Evolutionary conservation across 2,113 vertebrate species (phyloP).

Genomic region (Trematocara nigrifrons): DNA sequence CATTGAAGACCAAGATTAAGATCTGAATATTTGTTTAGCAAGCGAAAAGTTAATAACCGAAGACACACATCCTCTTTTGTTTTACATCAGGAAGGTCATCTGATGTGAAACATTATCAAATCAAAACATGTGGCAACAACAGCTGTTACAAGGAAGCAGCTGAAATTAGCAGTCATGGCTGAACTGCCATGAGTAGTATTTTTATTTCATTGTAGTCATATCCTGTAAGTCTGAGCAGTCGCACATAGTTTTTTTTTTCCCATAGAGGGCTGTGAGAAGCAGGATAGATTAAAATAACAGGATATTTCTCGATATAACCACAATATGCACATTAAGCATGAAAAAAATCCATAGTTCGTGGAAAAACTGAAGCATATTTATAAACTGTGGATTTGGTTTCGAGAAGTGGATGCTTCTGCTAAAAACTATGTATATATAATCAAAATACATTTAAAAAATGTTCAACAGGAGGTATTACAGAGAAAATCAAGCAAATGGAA

Average conservation of each 20-base stretch:
- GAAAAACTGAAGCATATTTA: too few relatives aligned
- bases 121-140: neutral
- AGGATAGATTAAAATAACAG: neutral
- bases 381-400: too few relatives aligned
- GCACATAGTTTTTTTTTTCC: neutral
- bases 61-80: neutral
- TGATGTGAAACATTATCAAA: neutral
- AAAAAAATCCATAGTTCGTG: too few relatives aligned
- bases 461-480: too few relatives aligned
- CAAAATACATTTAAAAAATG: too few relatives aligned
- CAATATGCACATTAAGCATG: too few relatives aligned
- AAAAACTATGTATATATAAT: too few relatives aligned
- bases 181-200: neutral
- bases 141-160: neutral
- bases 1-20: neutral
- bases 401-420: too few relatives aligned
- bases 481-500: too few relatives aligned
- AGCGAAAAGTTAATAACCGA: neutral
- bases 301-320: too few relatives aligned
- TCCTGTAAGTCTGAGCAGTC: neutral
- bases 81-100: neutral
- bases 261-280: fast-evolving
- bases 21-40: neutral
- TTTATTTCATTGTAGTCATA: neutral
- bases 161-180: fast-evolving